These are phyloP conservation scores for Drosophila falleni DNA, from an alignment of 2,888 invertebrate species.

Conservation along the genomic window DNA sequence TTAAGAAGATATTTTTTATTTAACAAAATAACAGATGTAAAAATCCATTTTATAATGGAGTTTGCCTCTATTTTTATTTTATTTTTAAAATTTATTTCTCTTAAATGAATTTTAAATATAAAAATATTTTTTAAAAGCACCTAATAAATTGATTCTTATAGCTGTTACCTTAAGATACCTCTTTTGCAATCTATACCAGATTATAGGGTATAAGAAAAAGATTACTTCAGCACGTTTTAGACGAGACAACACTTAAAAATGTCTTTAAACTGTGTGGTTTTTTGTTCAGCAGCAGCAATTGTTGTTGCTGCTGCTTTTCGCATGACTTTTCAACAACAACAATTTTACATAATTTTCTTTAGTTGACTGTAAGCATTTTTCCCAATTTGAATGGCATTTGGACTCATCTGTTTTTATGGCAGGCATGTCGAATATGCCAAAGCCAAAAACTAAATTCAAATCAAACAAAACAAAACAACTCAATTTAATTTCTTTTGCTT, in stretches of 20 bases:
- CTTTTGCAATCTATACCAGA: background rate
- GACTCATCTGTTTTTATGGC: constrained; percentile 39
- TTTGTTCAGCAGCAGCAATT: constrained; percentile 12
- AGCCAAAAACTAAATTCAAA: constrained; percentile 32
- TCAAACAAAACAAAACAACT: constrained; percentile 62
- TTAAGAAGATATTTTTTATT: too few species aligned
- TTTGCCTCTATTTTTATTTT: too few species aligned
- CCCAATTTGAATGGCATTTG: constrained; percentile 25
- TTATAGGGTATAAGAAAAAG: constrained; percentile 28
- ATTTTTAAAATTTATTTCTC: too few species aligned
- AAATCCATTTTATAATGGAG: too few species aligned
- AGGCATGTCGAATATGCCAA: constrained; percentile 47
- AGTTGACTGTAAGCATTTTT: constrained; percentile 31
- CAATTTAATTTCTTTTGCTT: constrained; percentile 67
- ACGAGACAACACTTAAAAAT: constrained; percentile 26
- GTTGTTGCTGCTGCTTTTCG: constrained; percentile 9
- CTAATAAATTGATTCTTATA: too few species aligned
- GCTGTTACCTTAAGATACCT: background rate
- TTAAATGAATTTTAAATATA: too few species aligned
- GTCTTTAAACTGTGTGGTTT: constrained; percentile 30
- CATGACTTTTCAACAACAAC: constrained; percentile 24
- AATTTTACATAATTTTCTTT: constrained; percentile 69
- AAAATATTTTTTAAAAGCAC: too few species aligned
- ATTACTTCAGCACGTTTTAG: constrained; percentile 57
- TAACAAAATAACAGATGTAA: too few species aligned